A percentile compares a stretch with the other conserved stretches of the same genome.
Evolutionary conservation across 2,888 invertebrate species (phyloP).

Genomic region (Drosophila gaucha): DNA sequence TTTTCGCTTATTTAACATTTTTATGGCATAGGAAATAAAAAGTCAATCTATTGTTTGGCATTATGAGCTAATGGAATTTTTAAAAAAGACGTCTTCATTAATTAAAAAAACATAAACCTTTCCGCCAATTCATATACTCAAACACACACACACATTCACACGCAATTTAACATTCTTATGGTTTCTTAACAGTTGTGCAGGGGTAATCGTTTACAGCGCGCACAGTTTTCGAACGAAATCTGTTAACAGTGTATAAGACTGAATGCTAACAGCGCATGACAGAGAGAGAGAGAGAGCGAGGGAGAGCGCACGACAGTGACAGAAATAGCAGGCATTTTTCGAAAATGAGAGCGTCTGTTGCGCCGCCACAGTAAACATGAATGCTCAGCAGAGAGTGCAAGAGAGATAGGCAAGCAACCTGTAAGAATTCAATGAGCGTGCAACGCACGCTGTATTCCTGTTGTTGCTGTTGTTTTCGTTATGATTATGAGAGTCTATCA

Average conservation of each 20-base stretch:
- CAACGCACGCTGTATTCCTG: conserved; percentile 27
- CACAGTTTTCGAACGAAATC: conserved; percentile 23
- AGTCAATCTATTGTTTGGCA: conserved; percentile 43
- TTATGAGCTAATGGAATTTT: conserved; percentile 57
- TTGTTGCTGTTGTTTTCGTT: conserved; percentile 69
- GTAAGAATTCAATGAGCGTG: conserved; percentile 69
- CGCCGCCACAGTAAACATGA: conserved; percentile 23
- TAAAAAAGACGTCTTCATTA: conserved; percentile 24
- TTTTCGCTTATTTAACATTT: conserved; percentile 13
- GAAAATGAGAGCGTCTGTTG: conserved; percentile 49
- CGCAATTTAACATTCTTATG: conserved; percentile 8
- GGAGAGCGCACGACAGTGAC: conserved; percentile 57
- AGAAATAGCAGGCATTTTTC: conserved; percentile 52
- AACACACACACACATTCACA: neutral
- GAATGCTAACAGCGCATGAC: conserved; percentile 51
- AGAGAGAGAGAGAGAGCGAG: conserved; percentile 19
- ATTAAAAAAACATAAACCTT: conserved; percentile 2
- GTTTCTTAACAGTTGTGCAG: conserved; percentile 15
- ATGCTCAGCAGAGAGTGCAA: conserved; percentile 17
- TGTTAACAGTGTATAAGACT: conserved; percentile 63
- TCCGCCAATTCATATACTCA: neutral
- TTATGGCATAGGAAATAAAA: conserved; percentile 20
- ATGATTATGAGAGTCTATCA: conserved; percentile 83
- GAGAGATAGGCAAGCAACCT: conserved; percentile 61
- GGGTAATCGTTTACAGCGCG: conserved; percentile 16